Evolutionary conservation across 2,888 invertebrate species (phyloP).

Genomic region (Spialia ferax): DNA sequence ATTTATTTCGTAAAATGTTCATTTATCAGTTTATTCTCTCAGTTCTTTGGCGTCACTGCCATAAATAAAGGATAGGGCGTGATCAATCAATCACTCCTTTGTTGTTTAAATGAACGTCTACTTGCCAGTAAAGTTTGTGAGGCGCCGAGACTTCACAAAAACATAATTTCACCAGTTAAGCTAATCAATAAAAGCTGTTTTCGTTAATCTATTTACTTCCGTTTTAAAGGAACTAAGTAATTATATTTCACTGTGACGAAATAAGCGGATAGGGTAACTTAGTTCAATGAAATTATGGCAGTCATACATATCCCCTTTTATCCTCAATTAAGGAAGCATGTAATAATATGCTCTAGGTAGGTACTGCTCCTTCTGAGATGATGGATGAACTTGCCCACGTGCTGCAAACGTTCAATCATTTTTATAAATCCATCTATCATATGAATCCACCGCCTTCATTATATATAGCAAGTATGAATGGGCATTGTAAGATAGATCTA

Average conservation of each 20-base stretch:
- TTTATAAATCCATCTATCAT: background rate
- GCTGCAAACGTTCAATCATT: background rate
- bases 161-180: background rate
- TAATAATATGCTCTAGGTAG: background rate
- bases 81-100: slow-evolving; percentile 22
- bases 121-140: slow-evolving; percentile 13
- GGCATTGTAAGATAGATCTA: background rate
- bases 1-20: background rate
- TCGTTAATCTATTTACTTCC: slow-evolving; percentile 7
- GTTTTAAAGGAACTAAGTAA: background rate
- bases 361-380: background rate
- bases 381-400: background rate
- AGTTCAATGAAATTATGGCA: background rate
- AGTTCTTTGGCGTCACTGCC: slow-evolving; percentile 1
- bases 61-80: slow-evolving; percentile 17
- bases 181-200: background rate
- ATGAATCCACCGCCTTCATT: background rate
- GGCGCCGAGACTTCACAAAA: slow-evolving; percentile 5
- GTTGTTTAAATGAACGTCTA: slow-evolving; percentile 28
- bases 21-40: slow-evolving; percentile 15
- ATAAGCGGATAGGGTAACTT: no score
- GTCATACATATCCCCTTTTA: background rate
- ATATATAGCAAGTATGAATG: background rate
- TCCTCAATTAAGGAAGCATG: background rate
- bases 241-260: no score